Conservation (phyloP, 2,113 vertebrate genomes). For the Leptobrachium ailaonicum region DNA sequence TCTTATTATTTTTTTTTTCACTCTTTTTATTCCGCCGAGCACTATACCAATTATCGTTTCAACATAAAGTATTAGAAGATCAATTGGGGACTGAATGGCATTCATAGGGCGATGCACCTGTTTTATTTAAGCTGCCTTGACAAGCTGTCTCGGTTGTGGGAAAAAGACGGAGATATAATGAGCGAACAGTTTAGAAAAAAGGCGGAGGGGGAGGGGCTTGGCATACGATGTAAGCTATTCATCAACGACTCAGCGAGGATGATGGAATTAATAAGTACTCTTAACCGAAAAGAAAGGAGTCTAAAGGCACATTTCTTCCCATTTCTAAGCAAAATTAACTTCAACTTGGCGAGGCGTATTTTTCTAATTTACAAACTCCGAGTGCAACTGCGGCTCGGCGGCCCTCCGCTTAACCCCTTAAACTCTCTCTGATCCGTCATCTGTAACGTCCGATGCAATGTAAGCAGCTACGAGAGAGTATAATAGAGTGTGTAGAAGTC, state of each 20-base stretch:
- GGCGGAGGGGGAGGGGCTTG: slow-evolving; percentile 72
- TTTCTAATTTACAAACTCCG: slow-evolving; percentile 55
- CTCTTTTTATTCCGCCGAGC: slow-evolving; percentile 62
- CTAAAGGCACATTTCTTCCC: slow-evolving; percentile 51
- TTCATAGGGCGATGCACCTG: slow-evolving; percentile 92
- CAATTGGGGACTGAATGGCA: slow-evolving; percentile 90
- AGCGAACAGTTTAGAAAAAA: slow-evolving; percentile 74
- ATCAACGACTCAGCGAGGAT: slow-evolving; percentile 72
- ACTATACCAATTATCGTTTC: slow-evolving; percentile 96
- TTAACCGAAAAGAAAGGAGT: slow-evolving; percentile 63
- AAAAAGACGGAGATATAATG: slow-evolving; percentile 80
- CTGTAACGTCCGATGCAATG: too few relatives aligned
- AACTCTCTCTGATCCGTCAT: too few relatives aligned
- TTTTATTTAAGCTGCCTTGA: slow-evolving; percentile 90
- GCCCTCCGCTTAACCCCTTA: too few relatives aligned
- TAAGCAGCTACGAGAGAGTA: too few relatives aligned
- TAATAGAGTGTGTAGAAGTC: too few relatives aligned
- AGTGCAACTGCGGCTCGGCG: too few relatives aligned
- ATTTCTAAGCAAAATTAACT: slow-evolving; percentile 49
- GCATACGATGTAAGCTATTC: slow-evolving; percentile 73
- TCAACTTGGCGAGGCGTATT: slow-evolving; percentile 60
- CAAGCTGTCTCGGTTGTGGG: slow-evolving; percentile 85
- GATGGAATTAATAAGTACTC: slow-evolving; percentile 73
- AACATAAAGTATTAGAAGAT: slow-evolving; percentile 96
- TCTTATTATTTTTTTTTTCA: slow-evolving; percentile 37